Conservation (phyloP, 1,140 invertebrate species). For the Cataglyphis hispanica region DNA sequence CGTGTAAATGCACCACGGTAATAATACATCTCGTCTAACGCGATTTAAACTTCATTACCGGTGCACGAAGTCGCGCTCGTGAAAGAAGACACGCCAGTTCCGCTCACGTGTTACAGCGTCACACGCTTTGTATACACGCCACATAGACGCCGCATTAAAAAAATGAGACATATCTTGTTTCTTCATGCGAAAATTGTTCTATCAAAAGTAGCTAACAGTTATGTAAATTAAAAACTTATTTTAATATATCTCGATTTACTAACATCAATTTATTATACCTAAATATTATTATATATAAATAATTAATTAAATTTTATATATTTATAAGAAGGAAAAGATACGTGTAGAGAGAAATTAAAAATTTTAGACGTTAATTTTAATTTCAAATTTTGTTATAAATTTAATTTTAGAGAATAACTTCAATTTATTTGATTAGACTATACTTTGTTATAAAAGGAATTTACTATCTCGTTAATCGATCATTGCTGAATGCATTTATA, state of each 20-base stretch:
- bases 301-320: background rate
- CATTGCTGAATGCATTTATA: background rate
- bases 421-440: background rate
- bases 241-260: background rate
- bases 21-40: slow-evolving; percentile 50
- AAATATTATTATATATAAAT: no score
- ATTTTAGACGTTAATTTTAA: background rate
- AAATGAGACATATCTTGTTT: slow-evolving; percentile 54
- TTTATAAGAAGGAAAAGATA: background rate
- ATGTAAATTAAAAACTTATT: background rate
- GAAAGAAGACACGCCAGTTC: slow-evolving; percentile 54
- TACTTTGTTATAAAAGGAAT: background rate
- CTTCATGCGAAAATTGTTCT: background rate
- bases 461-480: background rate
- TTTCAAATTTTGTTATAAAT: background rate
- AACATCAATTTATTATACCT: background rate
- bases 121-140: slow-evolving; percentile 14
- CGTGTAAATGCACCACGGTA: slow-evolving; percentile 47
- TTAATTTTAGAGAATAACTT: background rate
- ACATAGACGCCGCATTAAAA: background rate
- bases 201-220: background rate
- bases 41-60: slow-evolving; percentile 63
- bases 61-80: background rate
- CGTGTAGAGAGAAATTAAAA: background rate
- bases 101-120: slow-evolving; percentile 38